These are phyloP conservation scores for Cecidostiba fungosa DNA, from an alignment of 2,888 invertebrate species.

Conservation along the genomic window DNA sequence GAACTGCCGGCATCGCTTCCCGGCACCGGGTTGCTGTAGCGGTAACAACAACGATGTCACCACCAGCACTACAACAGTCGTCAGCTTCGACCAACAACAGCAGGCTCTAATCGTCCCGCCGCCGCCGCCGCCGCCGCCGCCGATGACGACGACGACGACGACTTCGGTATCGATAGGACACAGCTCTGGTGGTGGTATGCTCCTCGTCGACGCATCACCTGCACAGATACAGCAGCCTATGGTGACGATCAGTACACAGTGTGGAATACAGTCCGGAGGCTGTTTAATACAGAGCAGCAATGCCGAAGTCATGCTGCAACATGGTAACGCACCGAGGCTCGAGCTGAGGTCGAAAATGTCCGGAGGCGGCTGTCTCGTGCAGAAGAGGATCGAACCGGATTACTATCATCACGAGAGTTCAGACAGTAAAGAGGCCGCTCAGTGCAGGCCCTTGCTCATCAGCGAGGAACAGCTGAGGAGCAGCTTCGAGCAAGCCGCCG, in stretches of 20 bases:
- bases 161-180: not conserved
- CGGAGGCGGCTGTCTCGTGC: constrained; percentile 53
- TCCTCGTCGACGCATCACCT: constrained; percentile 39
- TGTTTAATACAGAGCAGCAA: constrained; percentile 57
- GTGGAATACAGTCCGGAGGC: constrained; percentile 60
- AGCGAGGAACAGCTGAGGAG: constrained; percentile 59
- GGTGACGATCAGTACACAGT: constrained; percentile 62
- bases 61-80: constrained; percentile 39
- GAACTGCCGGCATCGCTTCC: constrained; percentile 86
- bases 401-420: not conserved
- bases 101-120: not conserved
- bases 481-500: constrained; percentile 55
- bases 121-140: too few species aligned
- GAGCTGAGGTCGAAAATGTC: constrained; percentile 54
- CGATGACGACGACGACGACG: too few species aligned
- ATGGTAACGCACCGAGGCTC: not conserved
- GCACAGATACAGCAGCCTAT: not conserved
- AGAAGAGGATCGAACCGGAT: constrained; percentile 21
- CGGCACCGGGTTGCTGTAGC: constrained; percentile 75
- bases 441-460: constrained; percentile 40
- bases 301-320: constrained; percentile 40
- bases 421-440: not conserved
- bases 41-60: constrained; percentile 9
- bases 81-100: constrained; percentile 21
- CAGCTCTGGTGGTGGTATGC: constrained; percentile 26